Base-by-base conservation (phyloP, 2,888 invertebrate genomes). In the Archips xylosteana region DNA sequence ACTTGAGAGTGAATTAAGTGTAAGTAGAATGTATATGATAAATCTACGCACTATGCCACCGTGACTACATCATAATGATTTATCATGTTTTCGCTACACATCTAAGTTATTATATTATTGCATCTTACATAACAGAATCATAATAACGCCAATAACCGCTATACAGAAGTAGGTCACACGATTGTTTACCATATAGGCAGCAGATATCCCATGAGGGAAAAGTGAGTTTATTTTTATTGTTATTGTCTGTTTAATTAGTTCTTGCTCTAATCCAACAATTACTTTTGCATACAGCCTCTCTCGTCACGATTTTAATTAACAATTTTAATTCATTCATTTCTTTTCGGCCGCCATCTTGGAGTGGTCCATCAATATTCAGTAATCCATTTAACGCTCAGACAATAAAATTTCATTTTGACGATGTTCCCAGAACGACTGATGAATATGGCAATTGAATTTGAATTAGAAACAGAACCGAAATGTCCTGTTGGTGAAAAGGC, bases 361-460 rank as follows among this genome's bases (percentile, higher is more conserved):
- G 57, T 61, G n/a, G n/a, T 10, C 67, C 71, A 75, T 76, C 71
- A 76, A 76, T 75, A 76, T 75, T 74, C 69, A 61, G 66, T 74
- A 75, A 76, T 75, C 62, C 73, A 69, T 76, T 76, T 71, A 69
- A 76, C 70, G 61, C 70, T 75, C 69, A 69, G 75, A 72, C 74
- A 76, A 64, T 73, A 75, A 75, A 71, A 73, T 69, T 76, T 68
- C 74, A 76, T 75, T 76, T 76, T 76, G 69, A 59, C 66, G 74
- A 74, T 68, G 74, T 64, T 59, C 57, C 57, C 57, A 32, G 57
- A 45, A 45, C 62, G 42, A 32, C 45, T 63, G 23, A 45, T 63
- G 62, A 45, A 47, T 39, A 45, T 63, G 57, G 57, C 62, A 32
- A 45, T 45, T 47, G 62, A 47, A 63, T 63, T 45, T 23, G 62